A percentile compares a stretch with the other conserved stretches of the same genome.
These are phyloP conservation scores for Microhierax caerulescens DNA, from an alignment of 2,797 vertebrate genomes.

Conservation along the genomic window DNA sequence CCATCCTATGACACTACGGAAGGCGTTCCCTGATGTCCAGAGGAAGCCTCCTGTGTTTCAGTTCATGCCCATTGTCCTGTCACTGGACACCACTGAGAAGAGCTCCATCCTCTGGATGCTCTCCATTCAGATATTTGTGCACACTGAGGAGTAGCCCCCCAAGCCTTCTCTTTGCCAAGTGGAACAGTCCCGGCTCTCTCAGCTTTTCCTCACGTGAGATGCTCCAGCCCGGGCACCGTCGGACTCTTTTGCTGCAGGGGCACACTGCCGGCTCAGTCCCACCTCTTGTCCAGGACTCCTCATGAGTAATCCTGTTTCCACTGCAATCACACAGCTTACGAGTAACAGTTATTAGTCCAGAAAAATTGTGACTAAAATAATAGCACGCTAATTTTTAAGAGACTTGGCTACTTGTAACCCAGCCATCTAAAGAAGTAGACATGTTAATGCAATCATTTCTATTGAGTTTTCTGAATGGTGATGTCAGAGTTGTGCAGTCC, in stretches of 20 bases:
- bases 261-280: neutral
- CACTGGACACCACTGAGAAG: neutral
- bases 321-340: neutral
- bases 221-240: neutral
- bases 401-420: neutral
- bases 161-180: neutral
- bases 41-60: neutral
- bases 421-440: neutral
- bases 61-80: neutral
- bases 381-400: neutral
- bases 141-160: fast-evolving
- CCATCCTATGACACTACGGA: neutral
- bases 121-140: neutral
- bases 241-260: neutral
- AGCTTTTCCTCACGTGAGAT: neutral
- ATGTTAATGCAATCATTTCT: constrained; percentile 10
- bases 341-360: neutral
- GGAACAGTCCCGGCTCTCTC: neutral
- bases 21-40: neutral
- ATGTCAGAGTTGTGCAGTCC: neutral
- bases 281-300: neutral
- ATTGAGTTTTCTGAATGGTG: constrained; percentile 9
- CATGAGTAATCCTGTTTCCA: neutral
- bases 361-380: neutral
- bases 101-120: neutral